Percentiles rank a stretch among this genome's conserved stretches.
These are phyloP conservation scores for Hedychridium roseum DNA, from an alignment of 2,888 invertebrate species.

Conservation along the genomic window DNA sequence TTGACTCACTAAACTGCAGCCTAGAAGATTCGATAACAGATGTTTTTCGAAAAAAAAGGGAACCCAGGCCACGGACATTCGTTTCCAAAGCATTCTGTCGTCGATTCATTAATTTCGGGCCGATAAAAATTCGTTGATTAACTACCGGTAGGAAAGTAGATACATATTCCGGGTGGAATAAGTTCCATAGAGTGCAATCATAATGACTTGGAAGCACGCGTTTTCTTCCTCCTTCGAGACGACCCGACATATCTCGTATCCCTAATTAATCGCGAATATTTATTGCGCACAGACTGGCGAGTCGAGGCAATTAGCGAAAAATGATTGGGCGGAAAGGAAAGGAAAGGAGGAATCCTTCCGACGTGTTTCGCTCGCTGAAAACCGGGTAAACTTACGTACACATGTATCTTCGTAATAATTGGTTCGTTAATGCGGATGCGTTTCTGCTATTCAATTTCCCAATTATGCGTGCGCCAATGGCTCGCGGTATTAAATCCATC, in stretches of 20 bases:
- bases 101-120: too few relatives aligned
- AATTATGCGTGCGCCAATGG: constrained; percentile 17
- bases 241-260: constrained; percentile 28
- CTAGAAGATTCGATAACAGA: too few relatives aligned
- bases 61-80: too few relatives aligned
- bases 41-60: too few relatives aligned
- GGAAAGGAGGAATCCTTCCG: constrained; percentile 4
- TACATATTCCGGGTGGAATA: constrained; percentile 16
- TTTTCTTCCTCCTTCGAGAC: constrained; percentile 21
- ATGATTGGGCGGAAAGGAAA: constrained; percentile 39
- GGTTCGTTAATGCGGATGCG: constrained; percentile 33
- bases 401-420: constrained; percentile 37
- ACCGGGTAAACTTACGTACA: constrained; percentile 1
- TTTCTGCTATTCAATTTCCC: constrained; percentile 23
- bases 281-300: constrained; percentile 38
- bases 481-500: neutral
- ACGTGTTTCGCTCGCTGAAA: constrained; percentile 3
- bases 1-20: too few relatives aligned
- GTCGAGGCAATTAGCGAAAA: constrained; percentile 52
- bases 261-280: constrained; percentile 51
- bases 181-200: too few relatives aligned
- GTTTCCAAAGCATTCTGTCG: too few relatives aligned
- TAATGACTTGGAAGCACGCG: neutral
- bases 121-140: too few relatives aligned
- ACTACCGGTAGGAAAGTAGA: too few relatives aligned